Conservation (phyloP, 2,888 invertebrate species). For the Acronicta alni region DNA sequence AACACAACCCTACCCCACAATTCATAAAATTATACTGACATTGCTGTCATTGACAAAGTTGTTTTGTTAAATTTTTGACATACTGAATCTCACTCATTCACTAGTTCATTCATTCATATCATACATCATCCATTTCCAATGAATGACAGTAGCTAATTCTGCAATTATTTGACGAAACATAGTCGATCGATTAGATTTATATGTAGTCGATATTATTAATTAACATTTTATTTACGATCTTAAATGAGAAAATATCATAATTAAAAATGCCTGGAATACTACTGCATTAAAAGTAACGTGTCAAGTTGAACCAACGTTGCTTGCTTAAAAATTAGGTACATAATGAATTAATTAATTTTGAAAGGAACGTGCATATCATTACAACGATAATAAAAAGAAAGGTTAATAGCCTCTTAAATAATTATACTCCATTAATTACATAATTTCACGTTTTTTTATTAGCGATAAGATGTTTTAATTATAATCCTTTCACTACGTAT, state of each 20-base stretch:
- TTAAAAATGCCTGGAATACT: too few species aligned
- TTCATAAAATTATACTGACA: slow-evolving; percentile 22
- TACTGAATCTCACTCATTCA: background rate
- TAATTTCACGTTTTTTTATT: too few species aligned
- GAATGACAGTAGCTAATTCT: background rate
- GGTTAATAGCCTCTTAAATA: too few species aligned
- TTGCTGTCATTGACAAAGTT: background rate
- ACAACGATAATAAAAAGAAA: too few species aligned
- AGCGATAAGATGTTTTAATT: background rate
- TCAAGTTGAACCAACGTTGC: too few species aligned
- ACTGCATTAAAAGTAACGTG: too few species aligned
- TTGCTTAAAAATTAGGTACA: too few species aligned
- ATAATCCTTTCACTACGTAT: slow-evolving; percentile 2
- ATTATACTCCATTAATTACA: too few species aligned
- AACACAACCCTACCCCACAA: background rate
- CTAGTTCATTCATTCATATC: background rate
- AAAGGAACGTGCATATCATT: too few species aligned
- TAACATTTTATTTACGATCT: background rate
- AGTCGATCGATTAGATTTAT: slow-evolving; percentile 14
- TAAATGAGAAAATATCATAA: too few species aligned
- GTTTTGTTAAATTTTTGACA: background rate
- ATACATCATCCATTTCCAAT: too few species aligned
- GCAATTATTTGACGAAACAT: background rate
- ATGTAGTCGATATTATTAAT: slow-evolving; percentile 1
- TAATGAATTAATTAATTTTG: too few species aligned